Base-by-base conservation (phyloP, 2,888 invertebrate species). In the Arrhopalites spinosus region DNA sequence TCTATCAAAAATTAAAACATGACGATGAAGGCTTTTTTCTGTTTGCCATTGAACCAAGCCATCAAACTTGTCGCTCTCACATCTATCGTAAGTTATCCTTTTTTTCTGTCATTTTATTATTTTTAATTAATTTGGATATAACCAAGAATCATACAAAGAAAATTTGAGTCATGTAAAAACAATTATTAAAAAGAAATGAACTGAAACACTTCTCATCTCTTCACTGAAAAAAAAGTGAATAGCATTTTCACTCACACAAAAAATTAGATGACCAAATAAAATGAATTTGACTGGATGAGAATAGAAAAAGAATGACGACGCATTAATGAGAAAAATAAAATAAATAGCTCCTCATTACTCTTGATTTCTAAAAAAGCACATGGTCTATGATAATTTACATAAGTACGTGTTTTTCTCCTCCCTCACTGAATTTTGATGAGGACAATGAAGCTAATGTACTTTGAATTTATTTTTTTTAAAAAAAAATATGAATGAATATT, bases 1-100 rank as follows among this genome's bases (percentile, higher is more conserved):
- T 11, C 15, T 20, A 15, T 50, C 50, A 50, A 20, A 59, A 70
- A 17, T n/a, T n/a, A n/a, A n/a, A n/a, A n/a, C n/a, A 59, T 59
- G 59, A 23, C 59, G 25, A 70, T 70, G 69, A 70, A 70, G 20
- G 69, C 69, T 1, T 70, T 47, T 53, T 70, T 70, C 56, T 70
- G 69, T 56, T n/a, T 70, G 8, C 69, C 45, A 15, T 30, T 70
- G 1, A 56, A 29, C 27, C 69, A 70, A 30, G 69, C 56, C 17
- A 53, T 70, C n/a, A 70, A 70, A 53, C 53, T 70, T 20, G 69
- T 70, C 5, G 69, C 69, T 29, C 56, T 70, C 27, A 70, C 69
- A 27, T 70, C 53, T 20, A 70, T 70, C 3, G 69, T 70, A 56
- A 70, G 69, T 47, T 27, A n/a, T n/a, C n/a, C n/a, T 15, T 15